Conservation (phyloP, 2,888 invertebrate genomes). For the Cheilosia scutellata region DNA sequence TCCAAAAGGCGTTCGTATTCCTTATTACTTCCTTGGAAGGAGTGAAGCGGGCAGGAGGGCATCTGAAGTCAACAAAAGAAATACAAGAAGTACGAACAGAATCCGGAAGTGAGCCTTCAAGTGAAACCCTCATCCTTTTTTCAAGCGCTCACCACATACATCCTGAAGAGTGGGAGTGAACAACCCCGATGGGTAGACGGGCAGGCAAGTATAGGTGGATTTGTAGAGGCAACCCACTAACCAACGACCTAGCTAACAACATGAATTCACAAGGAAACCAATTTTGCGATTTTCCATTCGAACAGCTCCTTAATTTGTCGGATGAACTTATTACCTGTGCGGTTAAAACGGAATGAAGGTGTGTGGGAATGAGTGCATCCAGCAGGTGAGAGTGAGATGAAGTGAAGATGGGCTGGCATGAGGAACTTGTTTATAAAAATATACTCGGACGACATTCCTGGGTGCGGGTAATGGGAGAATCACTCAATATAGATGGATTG, state of each 20-base stretch:
- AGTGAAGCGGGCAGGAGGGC: slow-evolving; percentile 5
- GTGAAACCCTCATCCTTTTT: slow-evolving; percentile 46
- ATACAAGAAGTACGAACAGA: slow-evolving; percentile 55
- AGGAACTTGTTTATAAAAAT: slow-evolving; percentile 62
- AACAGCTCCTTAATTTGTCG: slow-evolving; percentile 76
- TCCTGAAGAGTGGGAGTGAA: slow-evolving; percentile 14
- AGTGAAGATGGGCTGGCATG: background rate
- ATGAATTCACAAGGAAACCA: slow-evolving; percentile 74
- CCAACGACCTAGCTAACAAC: slow-evolving; percentile 72
- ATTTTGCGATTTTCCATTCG: slow-evolving; percentile 76
- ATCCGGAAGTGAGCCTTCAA: slow-evolving; percentile 73
- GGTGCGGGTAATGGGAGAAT: slow-evolving; percentile 46
- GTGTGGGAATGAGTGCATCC: background rate
- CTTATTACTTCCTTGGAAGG: slow-evolving; percentile 61
- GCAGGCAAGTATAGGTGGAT: slow-evolving; percentile 14
- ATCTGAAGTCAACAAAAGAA: slow-evolving; percentile 61
- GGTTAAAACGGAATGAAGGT: slow-evolving; percentile 44
- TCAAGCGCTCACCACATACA: slow-evolving; percentile 35
- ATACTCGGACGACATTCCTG: slow-evolving; percentile 69
- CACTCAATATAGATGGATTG: slow-evolving; percentile 65
- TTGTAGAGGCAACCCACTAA: slow-evolving; percentile 54
- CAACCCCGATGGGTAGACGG: background rate
- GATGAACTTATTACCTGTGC: slow-evolving; percentile 76
- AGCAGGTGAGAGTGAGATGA: background rate
- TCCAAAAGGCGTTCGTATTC: slow-evolving; percentile 61